Percentiles rank a stretch among this genome's conserved stretches.
phyloP scores from a whole-genome alignment of 2,888 invertebrate species.

The Metacarcinus magister region DNA sequence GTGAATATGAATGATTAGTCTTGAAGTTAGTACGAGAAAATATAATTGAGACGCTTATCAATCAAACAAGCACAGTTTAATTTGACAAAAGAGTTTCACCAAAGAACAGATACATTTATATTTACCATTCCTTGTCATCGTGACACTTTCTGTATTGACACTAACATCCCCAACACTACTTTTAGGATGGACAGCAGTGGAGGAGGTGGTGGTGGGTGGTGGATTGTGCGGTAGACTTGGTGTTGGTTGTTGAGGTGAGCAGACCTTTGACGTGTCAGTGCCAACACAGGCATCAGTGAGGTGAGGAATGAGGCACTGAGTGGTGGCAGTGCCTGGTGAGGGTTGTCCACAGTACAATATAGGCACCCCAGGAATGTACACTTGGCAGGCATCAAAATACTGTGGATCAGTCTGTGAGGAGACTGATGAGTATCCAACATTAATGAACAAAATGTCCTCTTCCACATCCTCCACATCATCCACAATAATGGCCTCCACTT shows the following conservation, averaged over 20 bases:
- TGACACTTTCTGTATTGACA: background rate
- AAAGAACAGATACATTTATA: background rate
- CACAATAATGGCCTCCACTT: conserved; percentile 56
- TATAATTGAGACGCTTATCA: too few relatives aligned
- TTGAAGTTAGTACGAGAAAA: too few relatives aligned
- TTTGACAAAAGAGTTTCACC: background rate
- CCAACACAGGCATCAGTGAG: conserved; percentile 62
- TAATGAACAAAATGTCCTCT: conserved; percentile 66
- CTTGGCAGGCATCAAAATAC: background rate
- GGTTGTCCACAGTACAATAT: conserved; percentile 67
- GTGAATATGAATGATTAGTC: too few relatives aligned
- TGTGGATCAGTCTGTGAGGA: conserved; percentile 64
- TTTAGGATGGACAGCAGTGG: background rate
- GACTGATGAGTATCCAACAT: conserved; percentile 12
- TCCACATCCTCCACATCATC: conserved; percentile 27
- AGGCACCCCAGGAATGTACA: conserved; percentile 49
- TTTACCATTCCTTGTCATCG: conserved; percentile 19
- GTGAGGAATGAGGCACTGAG: conserved; percentile 69
- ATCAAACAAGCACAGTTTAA: too few relatives aligned
- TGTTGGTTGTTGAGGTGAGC: background rate
- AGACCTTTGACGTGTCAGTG: background rate
- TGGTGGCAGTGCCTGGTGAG: conserved; percentile 52
- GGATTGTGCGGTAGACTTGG: background rate
- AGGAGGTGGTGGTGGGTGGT: background rate
- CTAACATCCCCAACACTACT: background rate